Evolutionary conservation across 2,888 invertebrate genomes (phyloP).

Genomic region (Macrophya alboannulata): DNA sequence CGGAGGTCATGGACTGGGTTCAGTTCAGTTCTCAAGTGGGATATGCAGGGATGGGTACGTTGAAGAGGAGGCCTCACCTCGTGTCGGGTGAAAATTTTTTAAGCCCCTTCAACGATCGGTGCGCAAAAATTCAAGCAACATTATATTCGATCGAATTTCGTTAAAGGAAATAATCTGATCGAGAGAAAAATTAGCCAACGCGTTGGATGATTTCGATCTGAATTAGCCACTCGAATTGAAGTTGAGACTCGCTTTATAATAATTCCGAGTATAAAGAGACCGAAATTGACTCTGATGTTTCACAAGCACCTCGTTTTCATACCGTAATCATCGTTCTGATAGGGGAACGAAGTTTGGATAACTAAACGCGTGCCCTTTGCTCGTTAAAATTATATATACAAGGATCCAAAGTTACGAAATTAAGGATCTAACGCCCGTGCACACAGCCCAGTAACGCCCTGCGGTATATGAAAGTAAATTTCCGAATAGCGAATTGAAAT

Average conservation of each 20-base stretch:
- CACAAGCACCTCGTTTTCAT: neutral
- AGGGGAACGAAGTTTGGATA: neutral
- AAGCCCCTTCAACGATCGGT: neutral
- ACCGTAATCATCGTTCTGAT: constrained; percentile 1
- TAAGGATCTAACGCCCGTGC: too few species aligned
- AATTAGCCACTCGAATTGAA: neutral
- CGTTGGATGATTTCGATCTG: neutral
- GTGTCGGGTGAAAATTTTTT: constrained; percentile 1
- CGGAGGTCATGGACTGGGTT: constrained; percentile 64
- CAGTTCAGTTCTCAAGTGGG: constrained; percentile 30
- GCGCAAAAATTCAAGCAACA: neutral
- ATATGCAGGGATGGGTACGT: too few species aligned
- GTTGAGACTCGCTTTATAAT: constrained; percentile 1
- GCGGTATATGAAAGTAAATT: neutral
- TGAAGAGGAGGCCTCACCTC: neutral
- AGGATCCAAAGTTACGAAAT: neutral
- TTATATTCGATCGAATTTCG: neutral
- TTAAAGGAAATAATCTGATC: neutral
- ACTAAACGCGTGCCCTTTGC: neutral
- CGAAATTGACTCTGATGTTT: constrained; percentile 11
- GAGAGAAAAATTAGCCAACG: neutral
- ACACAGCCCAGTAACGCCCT: too few species aligned
- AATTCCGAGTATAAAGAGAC: neutral
- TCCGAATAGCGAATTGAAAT: neutral
- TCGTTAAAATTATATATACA: constrained; percentile 2